Evolutionary conservation across 2,797 vertebrate genomes (phyloP).

Genomic region (Pangasius macronema): DNA sequence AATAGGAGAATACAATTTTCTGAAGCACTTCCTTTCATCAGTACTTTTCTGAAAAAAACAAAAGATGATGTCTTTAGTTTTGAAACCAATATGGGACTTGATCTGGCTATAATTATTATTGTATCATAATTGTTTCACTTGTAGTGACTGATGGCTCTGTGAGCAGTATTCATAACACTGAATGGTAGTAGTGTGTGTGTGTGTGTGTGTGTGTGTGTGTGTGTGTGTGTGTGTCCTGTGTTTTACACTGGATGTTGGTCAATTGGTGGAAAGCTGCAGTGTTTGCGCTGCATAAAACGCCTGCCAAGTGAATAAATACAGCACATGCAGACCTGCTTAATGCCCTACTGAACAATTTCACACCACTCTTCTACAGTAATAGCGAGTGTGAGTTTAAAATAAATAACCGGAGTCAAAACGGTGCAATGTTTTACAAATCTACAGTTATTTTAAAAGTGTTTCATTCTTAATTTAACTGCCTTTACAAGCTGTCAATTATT

Average conservation of each 20-base stretch:
- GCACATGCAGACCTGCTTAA: neutral
- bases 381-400: constrained; percentile 15
- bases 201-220: neutral
- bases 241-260: neutral
- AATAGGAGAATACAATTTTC: neutral
- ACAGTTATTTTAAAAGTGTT: constrained; percentile 34
- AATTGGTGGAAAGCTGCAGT: neutral
- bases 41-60: neutral
- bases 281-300: neutral
- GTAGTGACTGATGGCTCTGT: neutral
- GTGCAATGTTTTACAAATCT: constrained; percentile 26
- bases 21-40: neutral
- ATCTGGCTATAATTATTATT: neutral
- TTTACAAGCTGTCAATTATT: constrained; percentile 45
- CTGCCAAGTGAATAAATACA: constrained; percentile 13
- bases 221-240: too few relatives aligned
- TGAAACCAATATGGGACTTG: neutral
- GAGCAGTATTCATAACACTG: neutral
- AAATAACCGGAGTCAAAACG: constrained; percentile 16
- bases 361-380: neutral
- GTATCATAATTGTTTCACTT: neutral
- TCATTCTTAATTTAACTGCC: constrained; percentile 41
- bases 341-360: neutral
- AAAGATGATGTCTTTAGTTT: neutral
- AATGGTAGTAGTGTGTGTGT: neutral